Base-by-base conservation (phyloP, 1,140 invertebrate species). In the Chelonus insularis region DNA sequence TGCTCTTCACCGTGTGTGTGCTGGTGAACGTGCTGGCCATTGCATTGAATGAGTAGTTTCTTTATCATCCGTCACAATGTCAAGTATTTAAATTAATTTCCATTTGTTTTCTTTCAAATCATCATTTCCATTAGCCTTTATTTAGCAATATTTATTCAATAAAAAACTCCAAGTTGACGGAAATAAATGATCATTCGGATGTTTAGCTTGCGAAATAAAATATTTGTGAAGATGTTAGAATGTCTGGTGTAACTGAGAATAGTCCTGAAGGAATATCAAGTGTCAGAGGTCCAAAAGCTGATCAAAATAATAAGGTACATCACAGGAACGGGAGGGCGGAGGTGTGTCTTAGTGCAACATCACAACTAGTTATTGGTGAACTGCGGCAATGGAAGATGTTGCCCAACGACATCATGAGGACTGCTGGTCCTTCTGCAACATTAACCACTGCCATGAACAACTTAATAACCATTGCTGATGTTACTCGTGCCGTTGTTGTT, bases 381-480 rank as follows among this genome's bases (percentile, higher is more conserved):
- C 43, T 45, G 12, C 43, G 43, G n/a, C 43, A 16, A 45, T 45
- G 43, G 43, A 18, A 14, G 9, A 45, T 45, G 43, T n/a, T 45
- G 43, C 16, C 16, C 16, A 6, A 18, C 16, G 3, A 45, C 16
- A 16, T 18, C 43, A 45, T 18, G 18, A 18, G 9, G 18, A 45
- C 43, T 45, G 43, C 18, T 18, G 18, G n/a, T 16, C 43, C 43
- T 3, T 29, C 25, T 29, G 25, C 7, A 51, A 48, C 14, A 20
- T 12, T 21, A 34, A 32, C 34, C 25, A 12, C 18, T 34, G 47
- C 45, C 45, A 32, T 18, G 34, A 14, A 21, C 45, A 21, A 16
- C 34, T 58, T 61, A 21, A 14, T 54, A 18, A 14, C 16, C n/a
- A 52, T 9, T 55, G 50, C 36, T 45, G 50, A 34, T 61, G 36